Evolutionary conservation across 1,140 invertebrate genomes (phyloP), one percentile per base, ranked within the genome.

Genomic region (Aphelenchoides besseyi): DNA sequence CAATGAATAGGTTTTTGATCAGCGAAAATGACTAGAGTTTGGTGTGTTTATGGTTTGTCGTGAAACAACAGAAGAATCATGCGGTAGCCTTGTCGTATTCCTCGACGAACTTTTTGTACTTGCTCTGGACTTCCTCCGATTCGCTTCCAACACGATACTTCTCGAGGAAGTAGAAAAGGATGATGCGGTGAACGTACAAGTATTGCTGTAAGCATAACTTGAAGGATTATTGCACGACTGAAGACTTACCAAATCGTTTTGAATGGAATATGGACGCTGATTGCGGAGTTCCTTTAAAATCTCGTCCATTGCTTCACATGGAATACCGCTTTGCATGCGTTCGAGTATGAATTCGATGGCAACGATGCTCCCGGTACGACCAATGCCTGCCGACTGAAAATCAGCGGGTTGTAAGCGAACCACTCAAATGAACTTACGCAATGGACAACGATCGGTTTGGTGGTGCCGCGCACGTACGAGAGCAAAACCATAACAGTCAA

Each of bases 291-390:
- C 77, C 26, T 79, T 79, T n/a, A 78, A 35, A 30, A 78, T 62
- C 2, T 74, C 71, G 16, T 67, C 62, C 77, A 76, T 78, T 23
- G 61, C 72, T 59, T 80, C 73, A 53, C 76, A 78, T 12, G 68
- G 3, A n/a, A 71, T 33, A 3, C 75, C 76, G 5, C 23, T n/a
- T 52, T 77, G 74, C 52, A 78, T 36, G n/a, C 69, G 63, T 32
- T 78, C 76, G 18, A 80, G 67, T 23, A 78, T 76, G 48, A 75
- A 76, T 26, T 66, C 68, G 36, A 78, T 78, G 35, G 76, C 76
- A 12, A 78, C 76, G 35, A 78, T 71, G 12, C 70, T 68, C 32
- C 76, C 76, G 12, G 76, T 78, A 1, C 76, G 77, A 9, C 76
- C 76, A 37, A 78, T 78, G 37, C 76, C 75, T 0, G 41, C n/a